Base-by-base conservation (phyloP, 2,888 invertebrate genomes). In the Odontocerum albicorne region DNA sequence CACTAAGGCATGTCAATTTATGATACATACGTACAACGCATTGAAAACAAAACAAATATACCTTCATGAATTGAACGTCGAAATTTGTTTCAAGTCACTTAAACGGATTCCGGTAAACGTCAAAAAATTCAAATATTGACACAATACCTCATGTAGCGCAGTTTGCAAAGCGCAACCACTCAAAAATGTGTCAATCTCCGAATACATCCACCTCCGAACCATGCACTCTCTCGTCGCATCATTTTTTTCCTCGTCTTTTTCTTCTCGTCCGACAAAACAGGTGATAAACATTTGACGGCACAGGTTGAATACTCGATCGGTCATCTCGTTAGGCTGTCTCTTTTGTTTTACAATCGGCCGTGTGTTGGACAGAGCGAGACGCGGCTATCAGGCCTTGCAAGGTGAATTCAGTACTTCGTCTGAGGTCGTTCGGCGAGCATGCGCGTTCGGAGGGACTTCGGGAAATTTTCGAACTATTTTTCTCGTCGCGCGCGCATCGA, bases 361-460 rank as follows among this genome's bases (percentile, higher is more conserved):
- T 19, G 33, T 10, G 39, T 27, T 15, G 10, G 55, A 15, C 45
- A 16, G 51, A 56, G 38, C 21, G 51, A 21, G 53, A 53, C 49
- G 54, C n/a, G 4, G 15, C 17, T 21, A 46, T 16, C 60, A 45
- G 55, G 57, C 60, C 60, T 60, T 57, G 60, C 60, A 60, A 60
- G 57, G 60, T 60, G 57, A 58, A 49, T 50, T 58, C 60, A 60
- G 60, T 60, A 38, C 46, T 55, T 49, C 57, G 47, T 45, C 53
- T 58, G 57, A 60, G 57, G 55, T 45, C 60, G 60, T 19, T 42
- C 57, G 39, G 57, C 57, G 53, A 44, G 49, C 49, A 44, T 55
- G 49, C 49, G 44, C 55, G 55, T 47, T 36, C 47, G 36, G 33
- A 33, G 10, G 27, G 36, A 47, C 47, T 35, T 6, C 4, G 10